Base-by-base conservation (phyloP, 1,140 invertebrate genomes). In the Eufriesea mexicana region DNA sequence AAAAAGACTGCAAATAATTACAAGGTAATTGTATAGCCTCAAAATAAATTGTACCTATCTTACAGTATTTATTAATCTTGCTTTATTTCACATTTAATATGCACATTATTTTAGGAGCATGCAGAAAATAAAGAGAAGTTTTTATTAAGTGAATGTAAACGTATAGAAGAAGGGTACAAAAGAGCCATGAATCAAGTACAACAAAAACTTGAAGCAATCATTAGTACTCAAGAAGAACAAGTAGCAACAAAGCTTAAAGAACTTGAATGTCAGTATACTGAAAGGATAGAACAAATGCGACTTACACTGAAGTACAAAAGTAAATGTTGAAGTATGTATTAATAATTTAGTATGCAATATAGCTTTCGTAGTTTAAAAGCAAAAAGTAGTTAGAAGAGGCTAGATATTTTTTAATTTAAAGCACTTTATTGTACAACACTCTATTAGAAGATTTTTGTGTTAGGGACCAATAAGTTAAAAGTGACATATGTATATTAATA, bases 401-500 rank as follows among this genome's bases (percentile, higher is more conserved):
- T 93, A 92, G 91, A 92, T 92, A 92, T 90, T 89, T 91, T 89
- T 89, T 92, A 91, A 93, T 86, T 91, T 90, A 90, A 92, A 91
- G 90, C 91, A 92, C 89, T 89, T 91, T 90, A 93, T 93, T 91
- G 90, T 93, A 93, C 87, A 93, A 92, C 90, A 91, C 77, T 89
- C 88, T 86, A 89, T 88, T 85, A 90, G 73, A 78, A 81, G 81
- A 91, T 84, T 88, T 91, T 91, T 91, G 88, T 88, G 85, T 86
- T 91, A 91, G 85, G 89, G 89, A 89, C 82, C 85, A 91, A 90
- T 90, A 83, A 90, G 72, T 86, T 83, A 78, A 87, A 90, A 75
- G 77, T 68, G 20, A 75, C 73, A 83, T 70, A 71, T 71, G 70
- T 79, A 85, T 78, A 86, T 66, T 80, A 23, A 72, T 83, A 89